Base-by-base conservation (phyloP, 2,113 vertebrate genomes). In the Eclectus roratus region DNA sequence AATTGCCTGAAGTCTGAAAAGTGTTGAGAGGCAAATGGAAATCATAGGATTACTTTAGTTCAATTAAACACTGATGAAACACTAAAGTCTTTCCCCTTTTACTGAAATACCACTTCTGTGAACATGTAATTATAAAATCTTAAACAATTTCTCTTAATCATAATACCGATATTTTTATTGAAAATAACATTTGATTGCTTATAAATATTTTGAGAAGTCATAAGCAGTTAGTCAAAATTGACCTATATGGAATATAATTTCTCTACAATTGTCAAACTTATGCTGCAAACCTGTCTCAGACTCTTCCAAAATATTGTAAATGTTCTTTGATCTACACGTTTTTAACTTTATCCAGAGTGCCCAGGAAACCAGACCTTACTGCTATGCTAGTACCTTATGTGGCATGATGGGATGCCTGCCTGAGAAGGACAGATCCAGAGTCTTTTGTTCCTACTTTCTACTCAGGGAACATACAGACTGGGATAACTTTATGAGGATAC, bases 1-100 rank as follows among this genome's bases (percentile, higher is more conserved):
- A 94, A 95, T 96, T 92, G 84, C 71, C n/a, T 86, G 46, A 91
- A 83, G 50, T 81, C 53, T 93, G 76, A 76, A 85, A 92, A 93
- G 74, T 81, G 91, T 88, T 96, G 94, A 96, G 69, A 91, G 61
- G 80, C 24, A 87, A 87, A 90, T 44, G 50, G 55, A 94, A 90
- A 87, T 25, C 24, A 69, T 17, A 53, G 14, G 41, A 91, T 68
- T 70, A 63, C 86, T 88, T 89, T 56, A 88, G 61, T 60, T 87
- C 73, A 85, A 18, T 71, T 93, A 95, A 87, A 53, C 15, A 68
- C 46, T 46, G 46, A 86, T 76, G 39, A 94, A 89, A 86, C 39
- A 68, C 49, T 61, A 63, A 97, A 88, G 70, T 72, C 58, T 74
- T 94, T 66, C 72, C 52, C 17, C 61, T 27, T 69, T 44, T 69